phyloP scores from a whole-genome alignment of 1,140 invertebrate genomes.

The Cyclargus thomasi region DNA sequence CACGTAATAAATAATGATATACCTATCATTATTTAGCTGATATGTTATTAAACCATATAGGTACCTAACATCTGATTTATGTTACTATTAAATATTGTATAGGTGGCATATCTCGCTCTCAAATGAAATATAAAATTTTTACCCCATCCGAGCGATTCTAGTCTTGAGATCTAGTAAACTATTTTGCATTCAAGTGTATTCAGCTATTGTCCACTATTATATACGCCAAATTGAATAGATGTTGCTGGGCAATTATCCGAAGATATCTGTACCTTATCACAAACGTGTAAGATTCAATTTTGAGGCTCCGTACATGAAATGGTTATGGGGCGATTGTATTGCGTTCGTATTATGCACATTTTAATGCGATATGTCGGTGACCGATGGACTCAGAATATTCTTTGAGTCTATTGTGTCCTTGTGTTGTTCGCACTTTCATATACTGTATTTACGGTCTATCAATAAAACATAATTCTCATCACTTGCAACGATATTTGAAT shows the following conservation, averaged over 20 bases:
- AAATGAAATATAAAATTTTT: neutral
- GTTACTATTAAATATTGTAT: too few species aligned
- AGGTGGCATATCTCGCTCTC: too few species aligned
- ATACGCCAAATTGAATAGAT: conserved; percentile 33
- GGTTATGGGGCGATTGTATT: conserved; percentile 49
- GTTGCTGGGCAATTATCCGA: neutral
- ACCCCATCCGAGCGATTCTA: neutral
- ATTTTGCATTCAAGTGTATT: conserved; percentile 59
- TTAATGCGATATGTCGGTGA: conserved; percentile 56
- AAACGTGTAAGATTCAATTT: neutral
- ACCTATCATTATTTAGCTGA: too few species aligned
- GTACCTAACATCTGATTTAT: too few species aligned
- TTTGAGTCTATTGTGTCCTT: neutral
- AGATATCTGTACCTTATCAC: conserved; percentile 20
- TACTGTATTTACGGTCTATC: neutral
- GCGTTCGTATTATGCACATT: conserved; percentile 69
- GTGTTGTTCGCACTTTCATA: neutral
- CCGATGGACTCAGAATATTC: conserved; percentile 30
- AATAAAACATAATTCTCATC: neutral
- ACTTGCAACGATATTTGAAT: neutral
- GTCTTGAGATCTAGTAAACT: conserved; percentile 32
- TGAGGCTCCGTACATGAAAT: conserved; percentile 26
- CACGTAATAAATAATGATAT: too few species aligned
- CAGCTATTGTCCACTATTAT: conserved; percentile 62
- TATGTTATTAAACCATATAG: too few species aligned